phyloP scores from a whole-genome alignment of 1,140 invertebrate genomes.

The Heliconius hermathena region DNA sequence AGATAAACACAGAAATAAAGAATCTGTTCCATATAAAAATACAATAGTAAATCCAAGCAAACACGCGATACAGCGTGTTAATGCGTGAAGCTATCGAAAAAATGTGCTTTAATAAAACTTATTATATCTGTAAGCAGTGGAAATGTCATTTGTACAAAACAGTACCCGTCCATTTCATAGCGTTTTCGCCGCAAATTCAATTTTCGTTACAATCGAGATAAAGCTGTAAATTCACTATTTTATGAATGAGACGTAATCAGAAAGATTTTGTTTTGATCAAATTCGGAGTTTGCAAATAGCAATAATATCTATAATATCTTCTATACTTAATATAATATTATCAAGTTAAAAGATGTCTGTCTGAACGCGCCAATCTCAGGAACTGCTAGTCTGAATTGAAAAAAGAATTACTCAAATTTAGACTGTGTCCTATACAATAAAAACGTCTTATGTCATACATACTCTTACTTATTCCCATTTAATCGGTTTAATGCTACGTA shows the following conservation, averaged over 20 bases:
- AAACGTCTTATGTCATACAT: too few relatives aligned
- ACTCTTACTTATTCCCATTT: too few relatives aligned
- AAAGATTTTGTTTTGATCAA: slow-evolving; percentile 19
- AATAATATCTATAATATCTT: neutral
- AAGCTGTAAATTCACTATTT: slow-evolving; percentile 35
- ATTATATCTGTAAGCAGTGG: neutral
- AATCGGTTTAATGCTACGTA: too few relatives aligned
- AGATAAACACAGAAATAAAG: too few relatives aligned
- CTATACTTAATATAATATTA: too few relatives aligned
- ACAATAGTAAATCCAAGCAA: too few relatives aligned
- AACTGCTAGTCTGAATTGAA: too few relatives aligned
- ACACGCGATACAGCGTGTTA: neutral
- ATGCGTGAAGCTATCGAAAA: neutral
- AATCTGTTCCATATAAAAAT: too few relatives aligned
- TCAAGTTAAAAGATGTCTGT: too few relatives aligned
- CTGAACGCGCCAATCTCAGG: too few relatives aligned
- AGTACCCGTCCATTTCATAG: neutral
- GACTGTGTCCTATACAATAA: too few relatives aligned
- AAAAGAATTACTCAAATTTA: too few relatives aligned
- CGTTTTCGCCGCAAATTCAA: slow-evolving; percentile 30
- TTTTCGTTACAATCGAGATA: slow-evolving; percentile 30
- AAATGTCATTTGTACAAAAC: slow-evolving; percentile 16
- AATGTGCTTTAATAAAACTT: neutral
- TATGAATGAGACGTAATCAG: slow-evolving; percentile 27
- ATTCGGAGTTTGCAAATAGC: neutral